Evolutionary conservation across 2,797 vertebrate species (phyloP).

Genomic region (Ctenosaura bakeri): DNA sequence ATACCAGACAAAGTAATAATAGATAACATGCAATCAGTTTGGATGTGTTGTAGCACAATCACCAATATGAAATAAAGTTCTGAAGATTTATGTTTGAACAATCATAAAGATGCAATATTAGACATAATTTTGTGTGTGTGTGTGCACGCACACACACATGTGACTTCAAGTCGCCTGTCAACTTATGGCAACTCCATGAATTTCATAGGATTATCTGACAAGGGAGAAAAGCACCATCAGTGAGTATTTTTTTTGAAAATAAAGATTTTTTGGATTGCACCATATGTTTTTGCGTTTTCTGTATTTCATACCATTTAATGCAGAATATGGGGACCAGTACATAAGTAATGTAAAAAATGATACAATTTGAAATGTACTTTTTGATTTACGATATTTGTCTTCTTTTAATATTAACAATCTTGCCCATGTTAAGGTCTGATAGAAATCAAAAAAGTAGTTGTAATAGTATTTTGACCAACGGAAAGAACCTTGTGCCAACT

Average conservation of each 20-base stretch:
- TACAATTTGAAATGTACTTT: neutral
- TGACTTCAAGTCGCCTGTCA: too few species aligned
- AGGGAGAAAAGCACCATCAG: neutral
- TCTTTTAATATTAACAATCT: neutral
- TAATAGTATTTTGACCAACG: neutral
- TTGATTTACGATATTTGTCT: neutral
- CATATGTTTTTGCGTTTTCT: neutral
- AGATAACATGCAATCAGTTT: neutral
- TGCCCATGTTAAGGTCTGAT: neutral
- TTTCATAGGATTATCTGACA: neutral
- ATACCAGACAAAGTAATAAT: too few species aligned
- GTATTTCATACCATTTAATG: neutral
- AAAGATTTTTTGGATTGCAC: neutral
- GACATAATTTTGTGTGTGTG: too few species aligned
- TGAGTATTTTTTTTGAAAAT: neutral
- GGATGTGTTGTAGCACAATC: neutral
- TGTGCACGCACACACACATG: too few species aligned
- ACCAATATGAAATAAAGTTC: neutral
- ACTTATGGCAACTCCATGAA: too few species aligned
- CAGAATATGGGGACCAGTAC: neutral
- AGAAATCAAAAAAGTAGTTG: neutral
- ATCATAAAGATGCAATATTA: too few species aligned
- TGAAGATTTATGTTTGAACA: neutral
- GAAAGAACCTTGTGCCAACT: neutral
- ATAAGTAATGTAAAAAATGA: neutral